Base-by-base conservation (phyloP, 1,140 invertebrate genomes). In the Colletes latitarsis region DNA sequence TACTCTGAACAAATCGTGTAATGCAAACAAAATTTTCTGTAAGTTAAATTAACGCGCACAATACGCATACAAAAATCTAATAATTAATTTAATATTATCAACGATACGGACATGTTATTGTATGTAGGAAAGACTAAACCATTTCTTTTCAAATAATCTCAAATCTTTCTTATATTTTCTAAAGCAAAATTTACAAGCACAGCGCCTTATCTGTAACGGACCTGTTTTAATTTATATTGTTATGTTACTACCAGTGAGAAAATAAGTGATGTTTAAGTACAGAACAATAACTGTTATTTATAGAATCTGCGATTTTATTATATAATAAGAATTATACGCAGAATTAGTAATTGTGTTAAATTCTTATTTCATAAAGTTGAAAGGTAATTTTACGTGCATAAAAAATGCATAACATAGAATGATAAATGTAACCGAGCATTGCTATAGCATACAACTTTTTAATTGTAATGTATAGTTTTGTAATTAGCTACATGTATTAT, bases 241-340 rank as follows among this genome's bases (percentile, higher is more conserved):
- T 64, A 73, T 12, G 15, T 62, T 78, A 46, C 52, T 63, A 78
- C 19, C 69, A 55, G 69, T 72, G 77, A 73, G 77, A 78, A 17
- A 72, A 64, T 72, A 78, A 62, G 71, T 43, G 43, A 75, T 74
- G 55, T 74, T 67, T 41, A 58, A 67, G 60, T 55, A 71, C 53
- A 68, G 71, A 67, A 75, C 39, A 43, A 66, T 64, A 60, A 41
- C 62, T 80, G 71, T 80, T 80, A 80, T 80, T 75, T 58, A 67
- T 80, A 57, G n/a, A 63, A 55, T 75, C 63, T 67, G 77, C 77
- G 41, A 72, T 58, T 80, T 57, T 46, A 80, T 66, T 80, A 80
- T 75, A 75, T 75, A 62, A 60, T 68, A 80, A 80, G 78, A 49
- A 52, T 21, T 19, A 15, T 21, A 5, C 17, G 43, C 69, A 64